Evolutionary conservation across 2,113 vertebrate genomes (phyloP), one percentile per base, ranked within the genome.

Genomic region (Urocitellus parryii): DNA sequence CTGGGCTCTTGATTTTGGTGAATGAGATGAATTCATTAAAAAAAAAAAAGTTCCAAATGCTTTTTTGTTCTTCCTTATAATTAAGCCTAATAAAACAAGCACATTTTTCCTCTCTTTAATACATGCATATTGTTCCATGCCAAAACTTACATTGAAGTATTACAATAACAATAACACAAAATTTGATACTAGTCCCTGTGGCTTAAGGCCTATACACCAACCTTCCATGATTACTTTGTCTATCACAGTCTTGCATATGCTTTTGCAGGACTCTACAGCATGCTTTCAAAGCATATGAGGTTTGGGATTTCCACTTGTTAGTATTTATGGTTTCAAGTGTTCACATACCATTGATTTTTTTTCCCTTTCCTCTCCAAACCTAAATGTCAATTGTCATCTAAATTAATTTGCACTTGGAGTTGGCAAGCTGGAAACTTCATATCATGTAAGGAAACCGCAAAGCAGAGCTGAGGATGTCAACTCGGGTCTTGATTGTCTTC

Each of bases 331-430:
- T 97, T 94, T 93, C 65, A 85, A 87, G 4, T 90, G 14, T 95
- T 98, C 97, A 92, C 67, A 96, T 95, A 88, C 14, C 61, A 77
- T 96, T 92, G 92, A 95, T 97, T 80, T 58, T 91, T 91, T 90
- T 79, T 84, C 58, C 8, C 8, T 94, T 97, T 3, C 61, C 12
- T 91, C 89, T 95, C 85, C 37, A 45, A 97, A 86, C 4, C 0
- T 93, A 74, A 70, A 97, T 97, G 96, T 98, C 90, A 97, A 24
- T 95, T 90, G 86, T 88, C 94, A 97, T 98, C 83, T 97, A 98
- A 96, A 86, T 98, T 94, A 91, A 94, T 97, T 96, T 97, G 73
- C 87, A 93, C 39, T 96, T 81, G 68, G 45, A 97, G 42, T 32
- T 92, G 74, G 14, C n/a, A 96, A 97, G 63, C 53, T 76, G 51